Conservation (phyloP, 30 jellyfish, hydroid and myxozoan genomes). For the Cassiopea andromeda region DNA sequence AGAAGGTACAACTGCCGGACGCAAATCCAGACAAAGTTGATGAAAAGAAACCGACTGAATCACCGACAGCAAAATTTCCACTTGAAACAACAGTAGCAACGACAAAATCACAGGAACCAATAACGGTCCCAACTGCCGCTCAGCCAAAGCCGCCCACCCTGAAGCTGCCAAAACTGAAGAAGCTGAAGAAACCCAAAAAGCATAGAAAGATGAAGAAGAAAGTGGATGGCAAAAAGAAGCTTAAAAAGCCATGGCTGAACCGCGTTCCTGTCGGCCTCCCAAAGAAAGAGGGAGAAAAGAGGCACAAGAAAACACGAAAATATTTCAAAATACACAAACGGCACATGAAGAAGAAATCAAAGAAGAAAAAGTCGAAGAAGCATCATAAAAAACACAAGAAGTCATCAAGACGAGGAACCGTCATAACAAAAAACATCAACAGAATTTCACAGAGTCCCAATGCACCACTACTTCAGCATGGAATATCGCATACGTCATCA, state of each 20-base stretch:
- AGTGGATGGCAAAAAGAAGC: conserved; percentile 11
- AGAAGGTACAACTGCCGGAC: background rate
- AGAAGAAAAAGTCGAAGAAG: conserved; percentile 9
- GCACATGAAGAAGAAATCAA: background rate
- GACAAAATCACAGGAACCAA: background rate
- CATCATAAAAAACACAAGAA: conserved; percentile 36
- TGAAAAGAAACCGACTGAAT: conserved; percentile 24
- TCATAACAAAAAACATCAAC: conserved; percentile 55
- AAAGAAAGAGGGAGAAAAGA: conserved; percentile 10
- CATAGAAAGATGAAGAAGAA: conserved; percentile 33
- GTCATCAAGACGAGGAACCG: conserved; percentile 55
- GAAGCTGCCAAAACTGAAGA: conserved; percentile 1
- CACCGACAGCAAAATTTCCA: conserved; percentile 7
- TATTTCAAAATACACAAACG: conserved; percentile 6
- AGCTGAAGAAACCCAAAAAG: conserved; percentile 33
- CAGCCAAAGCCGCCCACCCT: conserved; percentile 6
- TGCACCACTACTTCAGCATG: conserved; percentile 76
- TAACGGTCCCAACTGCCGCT: conserved; percentile 12
- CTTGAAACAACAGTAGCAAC: conserved; percentile 21
- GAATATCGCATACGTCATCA: conserved; percentile 66
- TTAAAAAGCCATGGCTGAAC: conserved; percentile 56
- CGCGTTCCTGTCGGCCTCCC: conserved; percentile 60
- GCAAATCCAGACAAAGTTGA: conserved; percentile 21
- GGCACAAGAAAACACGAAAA: conserved; percentile 4
- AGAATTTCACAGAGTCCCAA: conserved; percentile 75